These are phyloP conservation scores for Caerostris extrusa DNA, from an alignment of 1,140 invertebrate genomes.

Conservation along the genomic window DNA sequence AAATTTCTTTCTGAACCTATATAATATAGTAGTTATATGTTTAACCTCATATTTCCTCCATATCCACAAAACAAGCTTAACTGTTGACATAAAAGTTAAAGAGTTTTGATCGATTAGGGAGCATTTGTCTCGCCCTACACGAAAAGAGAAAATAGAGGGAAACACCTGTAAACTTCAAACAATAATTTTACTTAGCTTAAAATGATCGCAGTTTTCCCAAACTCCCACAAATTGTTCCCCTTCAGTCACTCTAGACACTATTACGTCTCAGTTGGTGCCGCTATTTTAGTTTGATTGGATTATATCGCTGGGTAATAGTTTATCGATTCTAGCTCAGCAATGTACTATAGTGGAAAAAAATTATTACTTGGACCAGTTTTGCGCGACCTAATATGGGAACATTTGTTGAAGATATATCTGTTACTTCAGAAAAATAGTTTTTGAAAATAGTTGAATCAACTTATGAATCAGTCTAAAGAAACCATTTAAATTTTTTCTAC, in stretches of 20 bases:
- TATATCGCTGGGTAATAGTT: conserved; percentile 34
- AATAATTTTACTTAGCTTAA: conserved; percentile 14
- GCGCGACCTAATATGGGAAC: neutral
- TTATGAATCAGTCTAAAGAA: neutral
- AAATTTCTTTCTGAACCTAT: too few relatives aligned
- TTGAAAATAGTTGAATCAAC: neutral
- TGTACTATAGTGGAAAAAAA: neutral
- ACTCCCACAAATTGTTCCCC: conserved; percentile 8
- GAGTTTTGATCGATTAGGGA: too few relatives aligned
- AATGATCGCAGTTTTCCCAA: conserved; percentile 27
- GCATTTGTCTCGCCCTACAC: too few relatives aligned
- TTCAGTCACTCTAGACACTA: neutral
- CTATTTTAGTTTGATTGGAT: conserved; percentile 49
- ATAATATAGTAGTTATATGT: too few relatives aligned
- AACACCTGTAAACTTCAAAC: neutral
- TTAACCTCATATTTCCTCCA: too few relatives aligned
- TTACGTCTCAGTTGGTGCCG: conserved; percentile 15
- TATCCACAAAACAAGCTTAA: too few relatives aligned
- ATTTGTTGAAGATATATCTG: neutral
- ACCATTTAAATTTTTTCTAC: neutral
- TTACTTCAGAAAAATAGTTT: conserved; percentile 41
- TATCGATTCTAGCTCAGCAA: conserved; percentile 7
- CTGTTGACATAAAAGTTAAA: too few relatives aligned
- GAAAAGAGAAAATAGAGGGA: neutral
- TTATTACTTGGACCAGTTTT: neutral